Evolutionary conservation across 2,797 vertebrate genomes (phyloP).

Genomic region (Dallia pectoralis): DNA sequence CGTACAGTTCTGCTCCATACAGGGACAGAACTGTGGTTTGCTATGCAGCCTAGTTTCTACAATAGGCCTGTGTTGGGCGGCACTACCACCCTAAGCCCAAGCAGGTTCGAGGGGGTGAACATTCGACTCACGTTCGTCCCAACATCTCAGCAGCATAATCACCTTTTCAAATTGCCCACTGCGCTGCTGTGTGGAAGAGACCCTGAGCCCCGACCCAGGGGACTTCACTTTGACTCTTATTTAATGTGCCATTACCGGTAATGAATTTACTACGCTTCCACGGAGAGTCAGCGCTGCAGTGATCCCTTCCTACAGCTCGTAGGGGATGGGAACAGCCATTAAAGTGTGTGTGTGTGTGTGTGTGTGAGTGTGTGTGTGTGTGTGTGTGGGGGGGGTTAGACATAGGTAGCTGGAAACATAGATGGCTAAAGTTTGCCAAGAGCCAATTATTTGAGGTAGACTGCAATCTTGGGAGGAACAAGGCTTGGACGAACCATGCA

Average conservation of each 20-base stretch:
- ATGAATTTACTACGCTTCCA: slow-evolving; percentile 74
- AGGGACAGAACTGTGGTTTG: neutral
- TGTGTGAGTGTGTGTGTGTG: slow-evolving; percentile 16
- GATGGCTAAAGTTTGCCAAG: slow-evolving; percentile 1
- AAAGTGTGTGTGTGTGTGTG: slow-evolving; percentile 59
- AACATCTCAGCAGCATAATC: slow-evolving; percentile 75
- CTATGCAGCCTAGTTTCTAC: neutral
- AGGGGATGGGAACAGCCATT: slow-evolving; percentile 64
- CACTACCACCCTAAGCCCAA: no score
- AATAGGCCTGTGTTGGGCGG: neutral
- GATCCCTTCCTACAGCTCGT: slow-evolving; percentile 43
- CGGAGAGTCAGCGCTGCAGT: slow-evolving; percentile 45
- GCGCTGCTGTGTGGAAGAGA: slow-evolving; percentile 72
- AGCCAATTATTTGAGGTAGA: neutral
- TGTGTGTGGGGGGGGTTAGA: neutral
- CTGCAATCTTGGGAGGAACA: neutral
- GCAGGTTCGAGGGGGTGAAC: slow-evolving; percentile 62
- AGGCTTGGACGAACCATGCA: neutral
- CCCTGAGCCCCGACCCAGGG: slow-evolving; percentile 62
- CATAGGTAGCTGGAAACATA: neutral
- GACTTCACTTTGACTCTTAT: slow-evolving; percentile 80
- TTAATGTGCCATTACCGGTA: slow-evolving; percentile 81
- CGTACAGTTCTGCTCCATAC: neutral
- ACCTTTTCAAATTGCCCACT: slow-evolving; percentile 72
- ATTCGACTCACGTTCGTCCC: slow-evolving; percentile 59